Evolutionary conservation across 1,140 invertebrate genomes (phyloP), one percentile per base, ranked within the genome.

Genomic region (Galleria mellonella): DNA sequence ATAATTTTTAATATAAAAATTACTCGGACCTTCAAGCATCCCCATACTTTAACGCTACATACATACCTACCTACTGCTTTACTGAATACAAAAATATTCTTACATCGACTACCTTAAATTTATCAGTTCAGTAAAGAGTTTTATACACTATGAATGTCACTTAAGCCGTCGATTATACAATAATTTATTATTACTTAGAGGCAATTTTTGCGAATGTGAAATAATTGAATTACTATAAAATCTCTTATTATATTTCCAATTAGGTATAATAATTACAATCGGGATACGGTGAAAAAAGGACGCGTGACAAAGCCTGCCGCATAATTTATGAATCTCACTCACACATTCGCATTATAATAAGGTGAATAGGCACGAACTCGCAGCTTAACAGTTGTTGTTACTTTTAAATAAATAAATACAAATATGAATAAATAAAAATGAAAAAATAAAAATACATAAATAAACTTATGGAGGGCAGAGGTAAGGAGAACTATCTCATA

Each of bases 1-100:
- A 36, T 74, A 83, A 83, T 81, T 77, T 83, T 83, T 83, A 83
- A 83, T 83, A 83, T 83, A 83, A 83, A 83, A 83, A 83, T 83
- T 82, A 73, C 70, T 70, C 48, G 72, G 76, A 71, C 63, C 62
- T 57, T 39, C 47, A 72, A 79, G 43, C 43, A 58, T 55, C 54
- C 33, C 32, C 50, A 33, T 51, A 33, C 32, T 11, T 12, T 37
- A 37, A 3, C 32, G 41, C 35, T 50, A 47, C 59, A 44, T 57
- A 61, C 60, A 59, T 44, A 56, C 17, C n/a, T 23, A 23, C 17
- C 17, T 23, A 23, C 46, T 55, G 29, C 32, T 46, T 62, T 59
- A 51, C 49, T 52, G 59, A 66, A 65, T 61, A 73, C 55, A 68
- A 68, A 74, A 71, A 68, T 67, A 71, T 51, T 43, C 35, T 68